These are phyloP conservation scores for Artemia sinica DNA, from an alignment of 2,888 invertebrate species.

Conservation along the genomic window DNA sequence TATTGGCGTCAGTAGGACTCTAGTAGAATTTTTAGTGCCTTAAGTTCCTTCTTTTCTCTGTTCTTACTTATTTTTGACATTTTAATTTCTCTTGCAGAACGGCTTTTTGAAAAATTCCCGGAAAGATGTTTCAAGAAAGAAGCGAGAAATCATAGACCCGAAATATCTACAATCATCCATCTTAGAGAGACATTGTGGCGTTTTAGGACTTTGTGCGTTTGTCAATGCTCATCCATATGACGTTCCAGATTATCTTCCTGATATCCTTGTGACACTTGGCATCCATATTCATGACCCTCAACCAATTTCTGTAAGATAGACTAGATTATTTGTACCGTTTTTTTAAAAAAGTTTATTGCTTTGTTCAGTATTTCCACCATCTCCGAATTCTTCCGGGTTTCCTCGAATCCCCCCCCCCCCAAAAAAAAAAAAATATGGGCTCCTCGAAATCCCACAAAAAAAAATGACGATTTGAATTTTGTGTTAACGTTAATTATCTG, in stretches of 20 bases:
- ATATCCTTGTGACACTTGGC: constrained; percentile 57
- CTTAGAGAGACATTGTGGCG: constrained; percentile 54
- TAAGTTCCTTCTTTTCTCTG: not conserved
- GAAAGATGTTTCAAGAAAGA: constrained; percentile 36
- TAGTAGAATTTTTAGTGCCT: not conserved
- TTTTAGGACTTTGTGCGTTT: constrained; percentile 71
- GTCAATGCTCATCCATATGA: constrained; percentile 74
- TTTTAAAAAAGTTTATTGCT: no score
- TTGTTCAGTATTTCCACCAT: no score
- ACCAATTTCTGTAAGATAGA: constrained; percentile 54
- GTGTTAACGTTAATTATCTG: no score
- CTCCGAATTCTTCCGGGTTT: not conserved
- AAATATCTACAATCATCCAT: constrained; percentile 19
- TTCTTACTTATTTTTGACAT: not conserved
- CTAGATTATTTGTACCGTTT: no score
- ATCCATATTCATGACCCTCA: constrained; percentile 69
- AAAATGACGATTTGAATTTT: no score
- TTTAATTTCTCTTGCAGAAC: not conserved
- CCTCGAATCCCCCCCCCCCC: not conserved
- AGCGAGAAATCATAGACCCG: constrained; percentile 34
- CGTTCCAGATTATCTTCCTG: constrained; percentile 55
- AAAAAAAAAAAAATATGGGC: not conserved
- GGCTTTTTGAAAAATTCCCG: constrained; percentile 22
- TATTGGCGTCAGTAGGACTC: no score
- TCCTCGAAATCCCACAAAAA: no score